phyloP scores from a whole-genome alignment of 2,797 vertebrate genomes.

The Gambusia yucatana region DNA sequence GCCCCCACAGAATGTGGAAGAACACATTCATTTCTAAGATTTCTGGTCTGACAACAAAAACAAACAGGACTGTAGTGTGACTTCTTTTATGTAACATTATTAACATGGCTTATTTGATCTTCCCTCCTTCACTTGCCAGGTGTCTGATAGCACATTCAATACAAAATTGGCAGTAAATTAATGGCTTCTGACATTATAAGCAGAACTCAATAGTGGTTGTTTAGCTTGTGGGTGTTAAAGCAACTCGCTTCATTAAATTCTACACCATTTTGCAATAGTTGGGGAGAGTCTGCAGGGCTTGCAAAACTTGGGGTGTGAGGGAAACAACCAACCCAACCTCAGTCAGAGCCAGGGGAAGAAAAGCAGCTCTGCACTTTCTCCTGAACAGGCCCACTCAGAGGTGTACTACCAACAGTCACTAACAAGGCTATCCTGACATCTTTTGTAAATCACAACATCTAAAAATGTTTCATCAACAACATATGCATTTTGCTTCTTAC shows the following conservation, averaged over 20 bases:
- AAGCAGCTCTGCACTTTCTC: no score
- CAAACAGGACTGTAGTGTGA: conserved; percentile 59
- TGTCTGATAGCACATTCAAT: conserved; percentile 69
- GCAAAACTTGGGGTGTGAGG: no score
- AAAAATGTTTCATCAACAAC: no score
- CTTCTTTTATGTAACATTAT: conserved; percentile 66
- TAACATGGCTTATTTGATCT: conserved; percentile 74
- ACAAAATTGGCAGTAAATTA: conserved; percentile 70
- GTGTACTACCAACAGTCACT: no score
- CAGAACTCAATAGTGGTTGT: conserved; percentile 65
- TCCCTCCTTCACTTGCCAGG: conserved; percentile 59
- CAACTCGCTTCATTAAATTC: conserved; percentile 57
- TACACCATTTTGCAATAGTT: background rate
- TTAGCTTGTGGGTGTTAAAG: conserved; percentile 52
- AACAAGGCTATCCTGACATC: no score
- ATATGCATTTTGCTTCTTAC: no score
- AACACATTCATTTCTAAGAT: conserved; percentile 63
- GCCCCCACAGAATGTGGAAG: conserved; percentile 50
- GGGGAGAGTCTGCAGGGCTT: no score
- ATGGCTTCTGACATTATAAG: conserved; percentile 73
- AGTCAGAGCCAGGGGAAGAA: no score
- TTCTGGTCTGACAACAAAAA: conserved; percentile 55
- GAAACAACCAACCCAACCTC: no score
- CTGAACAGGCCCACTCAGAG: no score
- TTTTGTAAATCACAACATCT: no score